Evolutionary conservation across 2,797 vertebrate species (phyloP).

Genomic region (Varecia variegata): DNA sequence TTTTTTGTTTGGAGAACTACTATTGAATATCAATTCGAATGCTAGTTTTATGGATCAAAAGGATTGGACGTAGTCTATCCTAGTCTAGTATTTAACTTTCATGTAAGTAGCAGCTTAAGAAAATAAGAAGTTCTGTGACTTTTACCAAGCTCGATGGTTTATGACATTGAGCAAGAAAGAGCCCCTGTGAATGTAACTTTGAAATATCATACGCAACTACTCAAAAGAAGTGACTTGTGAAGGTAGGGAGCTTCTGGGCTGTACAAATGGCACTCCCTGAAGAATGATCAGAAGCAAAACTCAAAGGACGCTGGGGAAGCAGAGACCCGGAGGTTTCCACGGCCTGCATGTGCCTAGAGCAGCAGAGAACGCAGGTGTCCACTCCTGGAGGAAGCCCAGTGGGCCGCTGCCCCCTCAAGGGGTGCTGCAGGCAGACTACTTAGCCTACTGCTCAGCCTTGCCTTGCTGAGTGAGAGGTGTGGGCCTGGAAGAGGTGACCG

Average conservation of each 20-base stretch:
- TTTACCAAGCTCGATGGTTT: not conserved
- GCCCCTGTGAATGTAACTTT: not conserved
- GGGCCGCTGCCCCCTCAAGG: not conserved
- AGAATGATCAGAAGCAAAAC: not conserved
- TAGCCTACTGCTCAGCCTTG: not conserved
- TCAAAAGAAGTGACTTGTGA: not conserved
- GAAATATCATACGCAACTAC: not conserved
- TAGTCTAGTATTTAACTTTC: not conserved
- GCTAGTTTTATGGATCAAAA: not conserved
- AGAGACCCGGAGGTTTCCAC: not conserved
- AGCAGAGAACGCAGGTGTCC: not conserved
- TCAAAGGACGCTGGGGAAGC: not conserved
- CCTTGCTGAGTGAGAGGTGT: not conserved
- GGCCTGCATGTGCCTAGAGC: fast-evolving
- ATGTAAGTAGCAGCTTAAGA: not conserved
- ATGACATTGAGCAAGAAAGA: not conserved
- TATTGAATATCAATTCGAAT: not conserved
- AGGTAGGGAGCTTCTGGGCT: not conserved
- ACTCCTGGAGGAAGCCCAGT: not conserved
- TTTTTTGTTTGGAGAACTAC: not conserved
- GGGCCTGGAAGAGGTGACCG: not conserved
- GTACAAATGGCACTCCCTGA: not conserved
- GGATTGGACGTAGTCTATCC: not conserved
- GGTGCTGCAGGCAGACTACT: not conserved
- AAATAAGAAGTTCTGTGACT: not conserved